Evolutionary conservation across 2,797 vertebrate genomes (phyloP).

Genomic region (Poecilia picta): DNA sequence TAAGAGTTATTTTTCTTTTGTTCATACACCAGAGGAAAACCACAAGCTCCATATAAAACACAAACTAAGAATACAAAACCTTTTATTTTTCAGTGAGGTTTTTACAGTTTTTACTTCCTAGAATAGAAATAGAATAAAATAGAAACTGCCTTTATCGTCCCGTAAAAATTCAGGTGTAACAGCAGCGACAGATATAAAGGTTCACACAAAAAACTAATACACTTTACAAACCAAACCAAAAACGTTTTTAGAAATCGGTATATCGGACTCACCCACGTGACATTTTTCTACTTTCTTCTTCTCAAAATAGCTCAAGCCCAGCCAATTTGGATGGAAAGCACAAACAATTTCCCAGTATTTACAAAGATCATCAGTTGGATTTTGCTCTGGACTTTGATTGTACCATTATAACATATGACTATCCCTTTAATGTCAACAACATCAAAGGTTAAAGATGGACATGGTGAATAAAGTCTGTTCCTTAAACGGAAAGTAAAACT

Average conservation of each 20-base stretch:
- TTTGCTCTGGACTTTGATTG: background rate
- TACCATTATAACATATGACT: background rate
- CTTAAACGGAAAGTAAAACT: no score
- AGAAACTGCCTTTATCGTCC: no score
- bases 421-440: background rate
- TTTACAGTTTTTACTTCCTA: conserved; percentile 30
- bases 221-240: no score
- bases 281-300: background rate
- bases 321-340: background rate
- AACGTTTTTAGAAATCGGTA: no score
- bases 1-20: conserved; percentile 14
- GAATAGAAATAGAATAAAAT: no score
- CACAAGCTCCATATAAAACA: background rate
- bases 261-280: background rate
- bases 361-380: background rate
- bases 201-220: no score
- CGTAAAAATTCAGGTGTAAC: no score
- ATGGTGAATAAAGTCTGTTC: no score
- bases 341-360: background rate
- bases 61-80: conserved; percentile 14
- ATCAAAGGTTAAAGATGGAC: background rate
- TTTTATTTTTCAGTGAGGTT: conserved; percentile 23
- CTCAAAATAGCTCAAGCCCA: background rate
- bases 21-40: background rate
- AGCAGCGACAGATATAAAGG: no score